phyloP scores from a whole-genome alignment of 2,888 invertebrate genomes.

The Harmothoe impar region DNA sequence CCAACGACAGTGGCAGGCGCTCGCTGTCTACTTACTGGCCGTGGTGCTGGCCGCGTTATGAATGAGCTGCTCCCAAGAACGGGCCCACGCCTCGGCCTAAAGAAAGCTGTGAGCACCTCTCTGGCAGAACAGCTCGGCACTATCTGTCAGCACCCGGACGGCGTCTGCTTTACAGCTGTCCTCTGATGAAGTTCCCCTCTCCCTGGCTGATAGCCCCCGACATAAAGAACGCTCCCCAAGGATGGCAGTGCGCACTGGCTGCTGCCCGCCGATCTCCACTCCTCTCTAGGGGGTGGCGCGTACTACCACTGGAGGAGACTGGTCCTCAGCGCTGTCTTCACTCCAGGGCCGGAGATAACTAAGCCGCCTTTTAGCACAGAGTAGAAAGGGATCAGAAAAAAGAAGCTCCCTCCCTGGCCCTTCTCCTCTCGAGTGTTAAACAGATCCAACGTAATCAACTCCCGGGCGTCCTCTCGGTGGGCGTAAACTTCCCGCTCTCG shows the following conservation, averaged over 20 bases:
- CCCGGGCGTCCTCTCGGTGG: not conserved
- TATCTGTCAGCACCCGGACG: slow-evolving; percentile 50
- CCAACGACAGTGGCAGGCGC: slow-evolving; percentile 22
- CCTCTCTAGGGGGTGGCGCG: not conserved
- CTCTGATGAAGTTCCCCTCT: slow-evolving; percentile 45
- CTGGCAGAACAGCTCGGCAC: slow-evolving; percentile 9
- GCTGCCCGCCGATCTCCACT: not conserved
- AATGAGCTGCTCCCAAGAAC: slow-evolving; percentile 18
- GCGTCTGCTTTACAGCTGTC: slow-evolving; percentile 57
- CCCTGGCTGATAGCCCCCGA: slow-evolving; percentile 53
- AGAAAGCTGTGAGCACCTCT: slow-evolving; percentile 22
- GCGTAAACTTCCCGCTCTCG: not conserved
- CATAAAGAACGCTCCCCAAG: slow-evolving; percentile 55
- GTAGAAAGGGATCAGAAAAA: slow-evolving; percentile 3
- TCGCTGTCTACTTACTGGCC: not conserved
- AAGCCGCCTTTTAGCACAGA: slow-evolving; percentile 7
- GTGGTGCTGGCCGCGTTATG: slow-evolving; percentile 41
- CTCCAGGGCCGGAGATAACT: slow-evolving; percentile 7
- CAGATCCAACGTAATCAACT: slow-evolving; percentile 49
- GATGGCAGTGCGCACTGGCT: not conserved
- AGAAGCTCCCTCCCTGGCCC: not conserved
- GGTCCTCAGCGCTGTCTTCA: slow-evolving; percentile 27
- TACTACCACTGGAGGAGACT: slow-evolving; percentile 23
- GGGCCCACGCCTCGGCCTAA: not conserved
- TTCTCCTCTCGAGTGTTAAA: not conserved